Percentiles rank a stretch among this genome's conserved stretches.
Evolutionary conservation across 2,797 vertebrate genomes (phyloP).

Genomic region (Melopsittacus undulatus): DNA sequence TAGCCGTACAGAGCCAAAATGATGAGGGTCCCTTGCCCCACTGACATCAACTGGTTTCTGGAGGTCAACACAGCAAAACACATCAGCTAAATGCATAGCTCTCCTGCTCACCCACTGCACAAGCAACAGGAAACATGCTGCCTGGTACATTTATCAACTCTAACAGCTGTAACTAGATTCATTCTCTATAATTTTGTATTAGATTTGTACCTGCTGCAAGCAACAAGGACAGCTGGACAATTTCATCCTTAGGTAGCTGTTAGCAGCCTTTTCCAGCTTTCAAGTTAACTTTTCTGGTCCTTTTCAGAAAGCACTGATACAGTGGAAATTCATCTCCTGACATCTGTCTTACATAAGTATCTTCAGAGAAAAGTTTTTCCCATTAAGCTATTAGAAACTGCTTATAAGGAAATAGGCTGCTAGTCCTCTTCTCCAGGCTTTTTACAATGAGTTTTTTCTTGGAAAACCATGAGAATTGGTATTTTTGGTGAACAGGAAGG

Average conservation of each 20-base stretch:
- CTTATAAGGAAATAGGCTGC: neutral
- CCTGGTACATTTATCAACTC: neutral
- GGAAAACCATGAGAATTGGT: neutral
- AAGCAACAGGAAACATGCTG: neutral
- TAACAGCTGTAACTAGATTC: neutral
- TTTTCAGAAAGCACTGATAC: neutral
- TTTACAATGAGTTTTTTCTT: neutral
- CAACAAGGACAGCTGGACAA: neutral
- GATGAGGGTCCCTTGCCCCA: neutral
- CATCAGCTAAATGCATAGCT: fast-evolving
- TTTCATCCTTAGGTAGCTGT: neutral
- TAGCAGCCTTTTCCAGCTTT: neutral
- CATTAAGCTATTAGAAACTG: neutral
- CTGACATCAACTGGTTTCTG: neutral
- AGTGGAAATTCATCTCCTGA: neutral
- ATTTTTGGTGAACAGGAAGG: neutral
- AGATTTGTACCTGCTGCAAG: neutral
- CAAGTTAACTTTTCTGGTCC: fast-evolving
- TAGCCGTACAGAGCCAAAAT: neutral
- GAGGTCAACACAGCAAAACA: neutral
- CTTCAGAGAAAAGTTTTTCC: neutral
- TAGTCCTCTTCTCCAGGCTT: neutral
- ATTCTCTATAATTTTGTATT: neutral
- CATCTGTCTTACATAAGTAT: neutral
- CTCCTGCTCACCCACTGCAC: neutral